phyloP scores from a whole-genome alignment of 2,888 invertebrate species.

The Anagyrus pseudococci region DNA sequence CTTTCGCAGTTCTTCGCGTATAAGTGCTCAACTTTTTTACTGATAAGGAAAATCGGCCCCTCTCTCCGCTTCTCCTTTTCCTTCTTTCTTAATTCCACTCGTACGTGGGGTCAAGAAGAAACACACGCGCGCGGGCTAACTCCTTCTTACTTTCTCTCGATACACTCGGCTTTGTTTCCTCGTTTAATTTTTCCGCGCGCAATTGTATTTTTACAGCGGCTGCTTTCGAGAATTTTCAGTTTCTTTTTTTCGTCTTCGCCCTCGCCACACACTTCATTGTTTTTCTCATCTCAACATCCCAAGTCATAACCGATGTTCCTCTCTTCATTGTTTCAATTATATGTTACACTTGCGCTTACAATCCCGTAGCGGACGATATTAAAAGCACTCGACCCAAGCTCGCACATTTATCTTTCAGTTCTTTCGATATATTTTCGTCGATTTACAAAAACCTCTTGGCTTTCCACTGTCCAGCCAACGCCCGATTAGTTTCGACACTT shows the following conservation, averaged over 20 bases:
- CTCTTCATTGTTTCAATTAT: no score
- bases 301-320: no score
- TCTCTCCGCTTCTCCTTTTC: constrained; percentile 7
- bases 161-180: not conserved
- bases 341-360: no score
- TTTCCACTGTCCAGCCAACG: not conserved
- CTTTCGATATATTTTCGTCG: no score
- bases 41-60: constrained; percentile 27
- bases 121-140: constrained; percentile 2
- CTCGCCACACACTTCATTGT: no score
- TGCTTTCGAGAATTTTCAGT: not conserved
- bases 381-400: no score
- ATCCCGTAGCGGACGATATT: no score
- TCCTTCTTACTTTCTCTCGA: not conserved
- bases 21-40: constrained; percentile 27
- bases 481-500: no score
- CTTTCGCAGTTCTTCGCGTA: constrained; percentile 18
- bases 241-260: not conserved
- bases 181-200: not conserved
- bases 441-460: not conserved
- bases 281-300: no score
- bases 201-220: not conserved
- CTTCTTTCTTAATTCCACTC: constrained; percentile 3
- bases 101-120: constrained; percentile 7
- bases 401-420: no score